These are phyloP conservation scores for Zeus faber DNA, from an alignment of 2,113 vertebrate species.

Conservation along the genomic window DNA sequence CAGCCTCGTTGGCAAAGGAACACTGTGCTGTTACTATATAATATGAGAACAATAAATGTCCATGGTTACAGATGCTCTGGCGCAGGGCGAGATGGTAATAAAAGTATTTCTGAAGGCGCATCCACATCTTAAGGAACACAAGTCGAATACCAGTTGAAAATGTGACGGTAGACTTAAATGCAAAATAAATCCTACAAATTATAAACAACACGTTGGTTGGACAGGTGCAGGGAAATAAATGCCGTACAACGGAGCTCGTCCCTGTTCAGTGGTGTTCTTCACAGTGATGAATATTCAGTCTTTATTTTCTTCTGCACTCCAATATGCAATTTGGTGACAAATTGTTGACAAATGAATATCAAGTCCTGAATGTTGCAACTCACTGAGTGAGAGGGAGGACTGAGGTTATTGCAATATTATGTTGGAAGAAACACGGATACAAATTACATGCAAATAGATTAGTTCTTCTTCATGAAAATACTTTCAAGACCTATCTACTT, in stretches of 20 bases:
- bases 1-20: constrained; percentile 14
- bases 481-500: no score
- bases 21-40: constrained; percentile 19
- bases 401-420: no score
- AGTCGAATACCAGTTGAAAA: no score
- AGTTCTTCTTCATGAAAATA: no score
- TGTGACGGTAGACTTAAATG: no score
- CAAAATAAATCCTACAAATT: constrained; percentile 28
- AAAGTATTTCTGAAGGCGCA: constrained; percentile 25
- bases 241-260: no score
- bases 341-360: constrained; percentile 48
- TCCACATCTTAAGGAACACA: neutral
- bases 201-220: constrained; percentile 22
- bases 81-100: constrained; percentile 3
- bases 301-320: constrained; percentile 26
- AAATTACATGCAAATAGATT: no score
- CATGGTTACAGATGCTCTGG: constrained; percentile 20
- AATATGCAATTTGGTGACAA: constrained; percentile 28
- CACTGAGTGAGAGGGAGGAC: constrained; percentile 21
- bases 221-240: no score
- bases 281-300: constrained; percentile 34
- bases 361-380: constrained; percentile 37
- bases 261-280: constrained; percentile 37
- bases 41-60: constrained; percentile 27
- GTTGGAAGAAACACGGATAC: no score